These are phyloP conservation scores for Argyresthia goedartella DNA, from an alignment of 2,888 invertebrate species.

Conservation along the genomic window DNA sequence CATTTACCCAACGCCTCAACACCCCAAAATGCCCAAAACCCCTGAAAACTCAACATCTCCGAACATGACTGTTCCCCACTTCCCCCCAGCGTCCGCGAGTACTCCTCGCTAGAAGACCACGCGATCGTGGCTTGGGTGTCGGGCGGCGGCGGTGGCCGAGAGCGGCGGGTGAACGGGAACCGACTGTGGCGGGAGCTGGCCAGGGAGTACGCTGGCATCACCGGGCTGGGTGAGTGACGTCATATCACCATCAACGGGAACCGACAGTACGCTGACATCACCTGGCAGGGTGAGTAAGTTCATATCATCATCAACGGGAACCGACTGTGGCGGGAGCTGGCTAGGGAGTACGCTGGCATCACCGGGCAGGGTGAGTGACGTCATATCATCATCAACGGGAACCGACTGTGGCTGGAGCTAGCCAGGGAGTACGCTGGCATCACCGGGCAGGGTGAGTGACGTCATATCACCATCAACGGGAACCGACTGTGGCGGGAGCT, in stretches of 20 bases:
- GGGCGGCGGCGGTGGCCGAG: neutral
- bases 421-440: too few species aligned
- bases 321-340: too few species aligned
- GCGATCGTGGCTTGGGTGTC: neutral
- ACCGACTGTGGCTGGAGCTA: neutral
- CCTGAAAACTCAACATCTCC: too few species aligned
- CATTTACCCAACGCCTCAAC: too few species aligned
- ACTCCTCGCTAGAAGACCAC: neutral
- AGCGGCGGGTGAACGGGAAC: neutral
- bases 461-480: too few species aligned
- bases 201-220: neutral
- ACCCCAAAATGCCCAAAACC: too few species aligned
- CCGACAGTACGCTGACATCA: neutral
- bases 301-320: neutral
- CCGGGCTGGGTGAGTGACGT: neutral
- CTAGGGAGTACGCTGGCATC: neutral
- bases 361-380: neutral
- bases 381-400: neutral
- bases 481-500: too few species aligned
- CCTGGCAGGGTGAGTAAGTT: neutral
- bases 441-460: too few species aligned
- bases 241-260: neutral
- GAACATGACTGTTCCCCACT: neutral
- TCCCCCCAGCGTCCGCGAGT: neutral
- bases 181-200: neutral